Evolutionary conservation across 2,888 invertebrate species (phyloP).

Genomic region (Pemphredon lugubris): DNA sequence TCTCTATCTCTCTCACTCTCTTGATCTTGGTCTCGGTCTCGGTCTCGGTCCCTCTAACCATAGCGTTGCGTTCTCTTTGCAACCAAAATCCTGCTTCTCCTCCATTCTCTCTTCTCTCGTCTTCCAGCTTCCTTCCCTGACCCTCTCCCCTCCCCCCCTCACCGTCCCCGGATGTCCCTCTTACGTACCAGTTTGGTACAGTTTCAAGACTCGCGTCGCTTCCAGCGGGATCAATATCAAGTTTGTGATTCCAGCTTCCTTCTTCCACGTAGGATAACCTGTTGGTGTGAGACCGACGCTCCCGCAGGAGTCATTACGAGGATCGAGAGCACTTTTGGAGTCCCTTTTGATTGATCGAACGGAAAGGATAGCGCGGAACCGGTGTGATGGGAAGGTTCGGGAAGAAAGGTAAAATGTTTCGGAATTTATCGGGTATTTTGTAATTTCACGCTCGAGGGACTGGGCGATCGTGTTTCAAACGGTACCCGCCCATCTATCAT

Average conservation of each 20-base stretch:
- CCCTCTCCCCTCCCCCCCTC: slow-evolving; percentile 10
- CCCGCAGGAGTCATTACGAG: slow-evolving; percentile 24
- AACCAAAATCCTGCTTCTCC: slow-evolving; percentile 21
- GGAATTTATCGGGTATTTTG: too few relatives aligned
- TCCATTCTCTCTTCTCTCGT: neutral
- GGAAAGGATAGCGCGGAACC: neutral
- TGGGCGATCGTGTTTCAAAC: too few relatives aligned
- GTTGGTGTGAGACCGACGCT: slow-evolving; percentile 6
- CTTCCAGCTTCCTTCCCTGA: slow-evolving; percentile 8
- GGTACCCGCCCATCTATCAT: too few relatives aligned
- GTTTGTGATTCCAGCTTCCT: slow-evolving; percentile 34
- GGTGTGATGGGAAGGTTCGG: slow-evolving; percentile 58
- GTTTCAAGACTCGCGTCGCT: slow-evolving; percentile 42
- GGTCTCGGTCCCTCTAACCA: neutral
- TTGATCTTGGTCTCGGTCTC: neutral
- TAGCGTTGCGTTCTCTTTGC: slow-evolving; percentile 12
- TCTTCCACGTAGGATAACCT: slow-evolving; percentile 4
- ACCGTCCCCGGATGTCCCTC: slow-evolving; percentile 24
- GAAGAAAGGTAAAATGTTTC: slow-evolving; percentile 2
- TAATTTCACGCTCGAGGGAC: too few relatives aligned
- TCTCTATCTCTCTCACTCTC: neutral
- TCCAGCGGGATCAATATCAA: slow-evolving; percentile 49
- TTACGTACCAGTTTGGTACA: slow-evolving; percentile 41
- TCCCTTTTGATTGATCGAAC: slow-evolving; percentile 25
- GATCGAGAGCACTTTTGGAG: slow-evolving; percentile 12